phyloP scores from a whole-genome alignment of 2,797 vertebrate genomes.

The Paratrypauchen microcephalus region DNA sequence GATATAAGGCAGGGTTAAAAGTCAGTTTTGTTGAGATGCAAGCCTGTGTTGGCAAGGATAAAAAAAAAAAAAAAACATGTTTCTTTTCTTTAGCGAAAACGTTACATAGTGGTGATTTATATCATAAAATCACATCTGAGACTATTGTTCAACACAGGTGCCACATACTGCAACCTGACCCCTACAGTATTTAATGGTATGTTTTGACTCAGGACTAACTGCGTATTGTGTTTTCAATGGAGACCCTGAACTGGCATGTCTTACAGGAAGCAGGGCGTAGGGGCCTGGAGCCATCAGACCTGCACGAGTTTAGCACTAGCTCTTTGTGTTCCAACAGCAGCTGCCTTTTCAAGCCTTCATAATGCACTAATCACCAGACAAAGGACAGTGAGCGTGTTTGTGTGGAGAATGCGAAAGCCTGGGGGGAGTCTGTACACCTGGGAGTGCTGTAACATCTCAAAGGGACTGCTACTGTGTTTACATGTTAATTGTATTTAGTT shows the following conservation, averaged over 20 bases:
- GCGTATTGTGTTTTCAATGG: conserved; percentile 46
- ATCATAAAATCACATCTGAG: conserved; percentile 34
- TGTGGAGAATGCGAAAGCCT: conserved; percentile 38
- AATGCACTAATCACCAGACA: conserved; percentile 43
- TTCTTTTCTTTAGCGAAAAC: too few relatives aligned
- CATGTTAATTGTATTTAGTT: not conserved
- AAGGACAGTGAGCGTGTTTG: conserved; percentile 24
- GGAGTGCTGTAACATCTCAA: not conserved
- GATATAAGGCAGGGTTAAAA: too few relatives aligned
- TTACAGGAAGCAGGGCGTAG: conserved; percentile 51
- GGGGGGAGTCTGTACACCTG: conserved; percentile 35
- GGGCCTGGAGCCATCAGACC: conserved; percentile 31
- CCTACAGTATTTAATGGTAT: conserved; percentile 47
- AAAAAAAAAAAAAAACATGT: too few relatives aligned
- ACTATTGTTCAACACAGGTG: conserved; percentile 47
- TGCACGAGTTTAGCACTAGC: conserved; percentile 11
- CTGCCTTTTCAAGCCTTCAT: conserved; percentile 42
- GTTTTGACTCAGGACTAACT: conserved; percentile 42
- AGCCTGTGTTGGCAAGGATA: too few relatives aligned
- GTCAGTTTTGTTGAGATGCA: too few relatives aligned
- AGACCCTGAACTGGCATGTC: conserved; percentile 47
- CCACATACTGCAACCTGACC: conserved; percentile 37
- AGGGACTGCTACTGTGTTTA: not conserved
- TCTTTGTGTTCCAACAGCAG: conserved; percentile 52
- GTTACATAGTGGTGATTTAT: conserved; percentile 3